Evolutionary conservation across 2,113 vertebrate genomes (phyloP).

Genomic region (Malurus alboscapulatus): DNA sequence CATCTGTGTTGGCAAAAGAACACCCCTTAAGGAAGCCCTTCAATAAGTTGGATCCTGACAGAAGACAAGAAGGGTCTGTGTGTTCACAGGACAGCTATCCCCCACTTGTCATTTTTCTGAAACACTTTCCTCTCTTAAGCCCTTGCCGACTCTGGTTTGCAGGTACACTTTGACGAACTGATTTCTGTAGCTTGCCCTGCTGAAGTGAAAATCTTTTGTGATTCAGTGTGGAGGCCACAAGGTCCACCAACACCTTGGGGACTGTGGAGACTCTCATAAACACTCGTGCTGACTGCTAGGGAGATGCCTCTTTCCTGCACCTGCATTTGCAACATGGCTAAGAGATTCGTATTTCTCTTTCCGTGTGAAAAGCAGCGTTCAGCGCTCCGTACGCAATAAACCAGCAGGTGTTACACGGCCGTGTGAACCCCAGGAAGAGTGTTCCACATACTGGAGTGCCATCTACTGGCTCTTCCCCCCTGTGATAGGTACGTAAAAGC

Average conservation of each 20-base stretch:
- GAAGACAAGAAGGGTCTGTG: neutral
- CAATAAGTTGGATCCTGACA: neutral
- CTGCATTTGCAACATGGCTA: neutral
- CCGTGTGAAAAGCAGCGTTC: rapidly evolving
- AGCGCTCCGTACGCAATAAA: rapidly evolving
- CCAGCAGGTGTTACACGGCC: too few relatives aligned
- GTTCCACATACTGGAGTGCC: neutral
- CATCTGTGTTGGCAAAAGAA: neutral
- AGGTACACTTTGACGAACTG: neutral
- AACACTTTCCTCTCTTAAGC: neutral
- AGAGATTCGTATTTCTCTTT: neutral
- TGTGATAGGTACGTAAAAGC: rapidly evolving
- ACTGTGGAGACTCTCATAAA: neutral
- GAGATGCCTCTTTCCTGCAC: rapidly evolving
- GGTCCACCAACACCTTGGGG: too few relatives aligned
- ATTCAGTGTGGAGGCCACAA: neutral
- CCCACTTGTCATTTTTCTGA: neutral
- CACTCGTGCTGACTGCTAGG: neutral
- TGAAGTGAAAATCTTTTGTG: neutral
- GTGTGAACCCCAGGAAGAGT: neutral
- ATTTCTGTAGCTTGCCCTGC: neutral
- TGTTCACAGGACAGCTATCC: neutral
- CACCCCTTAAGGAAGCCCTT: neutral
- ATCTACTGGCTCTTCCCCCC: neutral
- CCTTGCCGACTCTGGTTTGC: neutral